A percentile compares a stretch with the other conserved stretches of the same genome.
phyloP scores from a whole-genome alignment of 2,888 invertebrate genomes.

The Alloplasta piceator region DNA sequence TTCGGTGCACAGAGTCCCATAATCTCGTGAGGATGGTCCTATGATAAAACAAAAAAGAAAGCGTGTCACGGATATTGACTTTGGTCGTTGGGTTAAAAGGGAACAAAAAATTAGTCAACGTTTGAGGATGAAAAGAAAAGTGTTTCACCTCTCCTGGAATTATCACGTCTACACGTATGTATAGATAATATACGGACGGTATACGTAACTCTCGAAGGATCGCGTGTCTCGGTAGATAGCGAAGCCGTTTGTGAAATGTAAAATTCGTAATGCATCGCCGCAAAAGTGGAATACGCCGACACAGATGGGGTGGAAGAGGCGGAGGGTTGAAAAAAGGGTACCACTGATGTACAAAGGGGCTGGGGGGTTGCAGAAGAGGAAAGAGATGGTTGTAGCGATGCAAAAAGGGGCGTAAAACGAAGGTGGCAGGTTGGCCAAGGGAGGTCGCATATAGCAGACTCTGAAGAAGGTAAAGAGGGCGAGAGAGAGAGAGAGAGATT shows the following conservation, averaged over 20 bases:
- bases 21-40: no score
- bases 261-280: conserved; percentile 82
- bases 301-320: conserved; percentile 72
- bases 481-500: conserved; percentile 20
- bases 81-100: no score
- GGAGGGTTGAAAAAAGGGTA: conserved; percentile 51
- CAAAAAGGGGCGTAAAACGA: conserved; percentile 48
- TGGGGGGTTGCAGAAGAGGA: conserved; percentile 54
- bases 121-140: no score
- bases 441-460: conserved; percentile 20
- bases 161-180: neutral
- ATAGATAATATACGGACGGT: conserved; percentile 44
- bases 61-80: no score
- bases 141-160: no score
- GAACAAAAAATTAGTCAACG: no score
- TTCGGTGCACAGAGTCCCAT: no score
- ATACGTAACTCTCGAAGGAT: conserved; percentile 74
- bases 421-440: conserved; percentile 45
- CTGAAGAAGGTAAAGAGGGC: conserved; percentile 46
- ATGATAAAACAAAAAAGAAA: no score
- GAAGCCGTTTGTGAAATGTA: conserved; percentile 80
- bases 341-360: no score
- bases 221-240: conserved; percentile 79
- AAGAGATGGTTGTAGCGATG: conserved; percentile 58
- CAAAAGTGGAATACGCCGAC: conserved; percentile 81